Percentiles rank a stretch among this genome's conserved stretches.
Evolutionary conservation across 2,888 invertebrate species (phyloP).

Genomic region (Xanthorhoe spadicearia): DNA sequence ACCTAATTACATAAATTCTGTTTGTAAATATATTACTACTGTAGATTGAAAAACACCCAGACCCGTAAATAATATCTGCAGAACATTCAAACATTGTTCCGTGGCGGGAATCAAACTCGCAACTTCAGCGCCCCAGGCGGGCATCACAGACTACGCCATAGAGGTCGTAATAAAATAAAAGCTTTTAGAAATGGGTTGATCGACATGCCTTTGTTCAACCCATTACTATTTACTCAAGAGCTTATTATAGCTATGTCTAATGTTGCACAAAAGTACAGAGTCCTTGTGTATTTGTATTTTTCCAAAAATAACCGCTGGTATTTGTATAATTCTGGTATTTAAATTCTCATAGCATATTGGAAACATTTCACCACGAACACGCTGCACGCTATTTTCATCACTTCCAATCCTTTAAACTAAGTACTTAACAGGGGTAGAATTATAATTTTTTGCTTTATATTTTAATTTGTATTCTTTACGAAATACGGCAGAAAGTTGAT

Average conservation of each 20-base stretch:
- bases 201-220: constrained; percentile 40
- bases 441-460: constrained; percentile 5
- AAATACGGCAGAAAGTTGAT: constrained; percentile 48
- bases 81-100: too few species aligned
- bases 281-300: too few species aligned
- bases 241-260: not conserved
- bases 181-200: constrained; percentile 34
- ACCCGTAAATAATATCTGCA: too few species aligned
- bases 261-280: too few species aligned
- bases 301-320: too few species aligned
- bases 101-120: too few species aligned
- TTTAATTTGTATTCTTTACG: constrained; percentile 29
- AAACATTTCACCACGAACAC: constrained; percentile 10
- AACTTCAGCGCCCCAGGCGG: too few species aligned
- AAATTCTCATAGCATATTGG: not conserved
- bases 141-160: too few species aligned
- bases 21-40: too few species aligned
- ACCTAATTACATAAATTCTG: too few species aligned
- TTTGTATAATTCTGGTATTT: not conserved
- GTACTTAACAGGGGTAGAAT: constrained; percentile 9
- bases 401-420: constrained; percentile 19
- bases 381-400: constrained; percentile 27
- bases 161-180: constrained; percentile 22
- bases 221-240: constrained; percentile 19
- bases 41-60: too few species aligned